Conservation (phyloP, 2,797 vertebrate genomes). For the Pipistrellus kuhlii region DNA sequence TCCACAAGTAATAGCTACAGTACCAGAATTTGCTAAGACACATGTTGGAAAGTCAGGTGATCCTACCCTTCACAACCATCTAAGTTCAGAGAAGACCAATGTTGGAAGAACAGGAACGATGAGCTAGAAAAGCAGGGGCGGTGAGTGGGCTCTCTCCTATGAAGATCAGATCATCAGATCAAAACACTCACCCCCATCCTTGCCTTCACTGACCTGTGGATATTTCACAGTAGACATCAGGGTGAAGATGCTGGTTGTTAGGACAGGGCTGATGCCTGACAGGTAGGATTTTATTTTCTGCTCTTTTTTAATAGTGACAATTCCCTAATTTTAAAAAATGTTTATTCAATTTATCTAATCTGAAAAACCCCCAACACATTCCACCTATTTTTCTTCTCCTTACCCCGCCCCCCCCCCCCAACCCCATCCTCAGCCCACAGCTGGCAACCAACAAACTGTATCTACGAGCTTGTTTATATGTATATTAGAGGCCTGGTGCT, state of each 20-base stretch:
- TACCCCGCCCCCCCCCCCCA: too few species aligned
- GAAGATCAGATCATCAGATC: not conserved
- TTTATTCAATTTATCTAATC: not conserved
- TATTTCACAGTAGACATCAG: not conserved
- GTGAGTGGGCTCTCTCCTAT: not conserved
- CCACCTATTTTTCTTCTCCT: not conserved
- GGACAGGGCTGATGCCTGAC: not conserved
- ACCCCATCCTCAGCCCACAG: not conserved
- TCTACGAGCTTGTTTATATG: not conserved
- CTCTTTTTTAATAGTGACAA: not conserved
- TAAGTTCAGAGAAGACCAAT: not conserved
- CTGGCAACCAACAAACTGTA: not conserved
- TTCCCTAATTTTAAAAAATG: not conserved
- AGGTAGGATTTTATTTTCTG: not conserved
- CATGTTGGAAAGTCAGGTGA: not conserved
- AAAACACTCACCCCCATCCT: rapidly evolving
- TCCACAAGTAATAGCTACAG: not conserved
- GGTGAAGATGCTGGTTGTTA: not conserved
- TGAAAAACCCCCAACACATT: not conserved
- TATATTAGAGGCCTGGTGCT: too few species aligned
- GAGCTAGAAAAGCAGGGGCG: rapidly evolving
- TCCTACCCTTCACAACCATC: not conserved
- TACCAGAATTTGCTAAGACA: not conserved
- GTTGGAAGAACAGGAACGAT: not conserved
- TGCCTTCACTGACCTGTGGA: not conserved